Conservation (phyloP, 2,888 invertebrate species). For the Ophion ventricosus region DNA sequence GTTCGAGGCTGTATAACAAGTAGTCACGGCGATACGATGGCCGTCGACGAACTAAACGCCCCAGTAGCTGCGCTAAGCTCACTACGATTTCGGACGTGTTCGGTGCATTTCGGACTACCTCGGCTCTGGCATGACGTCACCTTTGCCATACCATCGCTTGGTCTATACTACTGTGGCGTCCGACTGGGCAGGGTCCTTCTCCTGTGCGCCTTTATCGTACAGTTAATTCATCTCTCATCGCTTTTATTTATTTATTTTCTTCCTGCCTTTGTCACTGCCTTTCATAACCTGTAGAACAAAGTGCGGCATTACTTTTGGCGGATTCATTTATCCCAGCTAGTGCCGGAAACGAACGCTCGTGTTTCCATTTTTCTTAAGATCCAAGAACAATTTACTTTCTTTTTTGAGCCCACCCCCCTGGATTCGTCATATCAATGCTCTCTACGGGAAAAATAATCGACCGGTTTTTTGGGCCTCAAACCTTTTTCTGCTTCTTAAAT, state of each 20-base stretch:
- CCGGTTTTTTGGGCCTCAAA: too few relatives aligned
- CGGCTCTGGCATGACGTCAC: conserved; percentile 78
- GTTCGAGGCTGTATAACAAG: conserved; percentile 41
- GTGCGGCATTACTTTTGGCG: conserved; percentile 1
- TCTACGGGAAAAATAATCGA: too few relatives aligned
- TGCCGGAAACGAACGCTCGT: too few relatives aligned
- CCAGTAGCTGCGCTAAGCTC: conserved; percentile 72
- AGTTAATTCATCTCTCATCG: conserved; percentile 6
- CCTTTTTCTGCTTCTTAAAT: too few relatives aligned
- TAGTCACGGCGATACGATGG: conserved; percentile 72
- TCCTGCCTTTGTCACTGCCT: conserved; percentile 3
- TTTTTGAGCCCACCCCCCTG: too few relatives aligned
- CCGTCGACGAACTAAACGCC: conserved; percentile 77
- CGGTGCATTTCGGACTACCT: conserved; percentile 70
- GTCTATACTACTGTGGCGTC: conserved; percentile 79
- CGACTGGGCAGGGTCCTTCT: conserved; percentile 68
- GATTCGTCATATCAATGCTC: too few relatives aligned
- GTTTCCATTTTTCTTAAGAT: not conserved
- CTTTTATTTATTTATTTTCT: conserved; percentile 30
- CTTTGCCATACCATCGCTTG: conserved; percentile 81
- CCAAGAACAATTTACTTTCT: not conserved
- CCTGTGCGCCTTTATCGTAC: conserved; percentile 50
- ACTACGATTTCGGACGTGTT: conserved; percentile 73
- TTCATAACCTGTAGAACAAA: not conserved
- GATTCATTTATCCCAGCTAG: not conserved